Evolutionary conservation across 2,797 vertebrate genomes (phyloP).

Genomic region (Podarcis lilfordi): DNA sequence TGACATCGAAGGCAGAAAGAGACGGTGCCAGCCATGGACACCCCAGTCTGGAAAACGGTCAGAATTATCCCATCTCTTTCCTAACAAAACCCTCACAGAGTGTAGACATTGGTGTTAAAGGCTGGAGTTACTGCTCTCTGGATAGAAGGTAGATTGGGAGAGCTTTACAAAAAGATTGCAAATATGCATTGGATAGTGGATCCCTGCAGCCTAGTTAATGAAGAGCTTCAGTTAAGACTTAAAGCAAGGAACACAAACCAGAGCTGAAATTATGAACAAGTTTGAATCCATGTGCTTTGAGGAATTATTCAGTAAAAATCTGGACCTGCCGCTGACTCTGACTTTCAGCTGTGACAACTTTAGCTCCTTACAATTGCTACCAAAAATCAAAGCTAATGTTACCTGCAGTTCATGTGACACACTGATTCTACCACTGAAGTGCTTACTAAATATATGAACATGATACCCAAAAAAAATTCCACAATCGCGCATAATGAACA

Average conservation of each 20-base stretch:
- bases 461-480: background rate
- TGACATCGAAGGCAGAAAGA: background rate
- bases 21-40: background rate
- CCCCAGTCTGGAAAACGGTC: background rate
- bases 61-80: background rate
- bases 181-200: background rate
- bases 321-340: background rate
- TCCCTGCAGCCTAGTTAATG: background rate
- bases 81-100: background rate
- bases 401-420: background rate
- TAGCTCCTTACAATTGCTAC: background rate
- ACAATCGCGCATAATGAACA: background rate
- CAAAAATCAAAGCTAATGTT: background rate
- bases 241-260: background rate
- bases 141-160: background rate
- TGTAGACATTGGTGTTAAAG: no score
- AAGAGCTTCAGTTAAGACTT: background rate
- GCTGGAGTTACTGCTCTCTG: background rate
- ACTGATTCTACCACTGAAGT: background rate
- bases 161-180: background rate
- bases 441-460: background rate
- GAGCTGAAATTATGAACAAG: background rate
- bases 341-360: background rate
- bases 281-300: no score
- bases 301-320: background rate